These are phyloP conservation scores for Drosophila guanche DNA, from an alignment of 1,140 invertebrate species.

Conservation along the genomic window DNA sequence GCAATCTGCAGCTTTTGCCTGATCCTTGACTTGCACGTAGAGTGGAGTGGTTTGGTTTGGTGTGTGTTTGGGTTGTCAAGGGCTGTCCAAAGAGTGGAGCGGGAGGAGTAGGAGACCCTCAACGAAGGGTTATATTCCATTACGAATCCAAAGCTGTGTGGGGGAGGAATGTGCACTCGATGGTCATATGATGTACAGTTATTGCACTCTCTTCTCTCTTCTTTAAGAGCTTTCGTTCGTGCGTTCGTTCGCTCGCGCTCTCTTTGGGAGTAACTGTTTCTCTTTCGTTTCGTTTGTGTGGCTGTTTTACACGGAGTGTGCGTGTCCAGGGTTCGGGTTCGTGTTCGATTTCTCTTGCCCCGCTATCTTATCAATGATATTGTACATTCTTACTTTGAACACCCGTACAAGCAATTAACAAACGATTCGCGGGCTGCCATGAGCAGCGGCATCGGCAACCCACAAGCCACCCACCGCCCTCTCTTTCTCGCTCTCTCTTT, in stretches of 20 bases:
- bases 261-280: not conserved
- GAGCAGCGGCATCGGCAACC: constrained; percentile 1
- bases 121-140: constrained; percentile 56
- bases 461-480: constrained; percentile 3
- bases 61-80: constrained; percentile 27
- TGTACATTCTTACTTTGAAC: constrained; percentile 74
- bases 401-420: constrained; percentile 80
- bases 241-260: not conserved
- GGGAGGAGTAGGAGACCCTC: not conserved
- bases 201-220: too few relatives aligned
- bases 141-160: constrained; percentile 9
- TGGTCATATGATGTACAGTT: too few relatives aligned
- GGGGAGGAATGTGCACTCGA: not conserved
- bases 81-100: not conserved
- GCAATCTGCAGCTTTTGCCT: not conserved
- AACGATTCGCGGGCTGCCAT: constrained; percentile 66
- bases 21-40: constrained; percentile 28
- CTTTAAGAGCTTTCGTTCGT: too few relatives aligned
- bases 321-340: constrained; percentile 1
- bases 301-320: not conserved
- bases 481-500: constrained; percentile 7
- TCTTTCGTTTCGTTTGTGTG: too few relatives aligned
- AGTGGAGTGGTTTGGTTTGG: constrained; percentile 41
- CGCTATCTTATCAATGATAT: constrained; percentile 67
- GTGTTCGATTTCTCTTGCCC: not conserved